These are phyloP conservation scores for Megathymus violae DNA, from an alignment of 1,140 invertebrate species.

Conservation along the genomic window DNA sequence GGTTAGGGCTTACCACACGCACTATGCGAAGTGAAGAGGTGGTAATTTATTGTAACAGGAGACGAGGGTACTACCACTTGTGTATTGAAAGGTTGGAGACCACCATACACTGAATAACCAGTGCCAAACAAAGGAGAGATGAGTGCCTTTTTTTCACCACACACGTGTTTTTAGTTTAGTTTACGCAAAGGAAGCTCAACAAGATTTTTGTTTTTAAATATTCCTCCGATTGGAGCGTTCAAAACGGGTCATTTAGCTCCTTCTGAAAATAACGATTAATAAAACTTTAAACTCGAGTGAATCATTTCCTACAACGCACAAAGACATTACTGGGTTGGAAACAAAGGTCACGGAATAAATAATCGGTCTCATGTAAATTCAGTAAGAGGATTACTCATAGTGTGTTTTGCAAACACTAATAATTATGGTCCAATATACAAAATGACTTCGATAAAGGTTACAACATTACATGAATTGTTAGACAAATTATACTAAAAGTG, in stretches of 20 bases:
- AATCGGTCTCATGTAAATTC: conserved; percentile 66
- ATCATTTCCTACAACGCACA: conserved; percentile 31
- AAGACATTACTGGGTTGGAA: conserved; percentile 54
- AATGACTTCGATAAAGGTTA: conserved; percentile 5
- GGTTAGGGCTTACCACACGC: neutral
- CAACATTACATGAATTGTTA: conserved; percentile 5
- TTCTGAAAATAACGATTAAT: neutral
- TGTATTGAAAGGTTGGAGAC: conserved; percentile 18
- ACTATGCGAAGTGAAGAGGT: conserved; percentile 2
- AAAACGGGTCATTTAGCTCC: neutral
- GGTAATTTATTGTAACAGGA: conserved; percentile 12
- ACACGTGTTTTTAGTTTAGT: conserved; percentile 50
- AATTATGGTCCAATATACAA: neutral
- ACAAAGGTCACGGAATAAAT: conserved; percentile 71
- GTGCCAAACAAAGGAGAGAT: conserved; percentile 49
- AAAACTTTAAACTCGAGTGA: conserved; percentile 18
- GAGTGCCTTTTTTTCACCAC: conserved; percentile 53
- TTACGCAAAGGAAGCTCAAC: conserved; percentile 6
- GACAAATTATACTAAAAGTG: conserved; percentile 15
- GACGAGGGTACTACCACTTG: conserved; percentile 5
- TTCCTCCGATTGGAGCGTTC: conserved; percentile 7
- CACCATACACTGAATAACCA: conserved; percentile 14
- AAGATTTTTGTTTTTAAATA: conserved; percentile 27
- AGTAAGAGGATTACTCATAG: conserved; percentile 55
- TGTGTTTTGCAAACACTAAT: conserved; percentile 5